Evolutionary conservation across 1,140 invertebrate species (phyloP).

Genomic region (Tetragnatha versicolor): DNA sequence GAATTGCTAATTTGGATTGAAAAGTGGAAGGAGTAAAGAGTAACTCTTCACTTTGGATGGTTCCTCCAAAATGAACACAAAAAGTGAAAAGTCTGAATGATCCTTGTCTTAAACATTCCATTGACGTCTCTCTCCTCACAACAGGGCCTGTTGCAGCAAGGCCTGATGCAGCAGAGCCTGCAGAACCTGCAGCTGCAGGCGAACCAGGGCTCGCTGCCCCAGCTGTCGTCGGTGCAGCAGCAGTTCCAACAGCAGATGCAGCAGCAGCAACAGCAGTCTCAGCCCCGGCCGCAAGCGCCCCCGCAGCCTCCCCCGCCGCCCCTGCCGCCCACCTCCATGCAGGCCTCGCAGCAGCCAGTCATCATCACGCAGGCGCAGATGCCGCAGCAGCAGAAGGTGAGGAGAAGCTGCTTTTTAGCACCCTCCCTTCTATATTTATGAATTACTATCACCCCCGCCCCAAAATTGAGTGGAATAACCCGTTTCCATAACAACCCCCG

Average conservation of each 20-base stretch:
- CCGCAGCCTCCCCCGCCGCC: slow-evolving; percentile 27
- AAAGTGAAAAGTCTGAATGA: too few species aligned
- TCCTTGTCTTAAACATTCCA: too few species aligned
- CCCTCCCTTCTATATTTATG: too few species aligned
- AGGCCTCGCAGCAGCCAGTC: slow-evolving; percentile 31
- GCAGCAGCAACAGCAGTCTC: slow-evolving; percentile 62
- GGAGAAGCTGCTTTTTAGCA: neutral
- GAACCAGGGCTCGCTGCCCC: slow-evolving; percentile 70
- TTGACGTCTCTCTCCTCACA: neutral
- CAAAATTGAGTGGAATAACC: too few species aligned
- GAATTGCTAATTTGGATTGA: too few species aligned
- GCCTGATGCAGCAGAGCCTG: slow-evolving; percentile 61
- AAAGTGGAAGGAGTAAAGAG: too few species aligned
- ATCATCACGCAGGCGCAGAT: slow-evolving; percentile 49
- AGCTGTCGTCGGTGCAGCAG: slow-evolving; percentile 77
- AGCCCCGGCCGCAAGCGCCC: slow-evolving; percentile 47
- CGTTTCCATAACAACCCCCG: too few species aligned
- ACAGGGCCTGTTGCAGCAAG: slow-evolving; percentile 60
- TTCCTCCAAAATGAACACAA: too few species aligned
- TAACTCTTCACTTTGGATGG: too few species aligned
- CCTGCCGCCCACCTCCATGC: slow-evolving; percentile 31
- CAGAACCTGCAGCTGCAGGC: slow-evolving; percentile 70
- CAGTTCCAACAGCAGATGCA: slow-evolving; percentile 64
- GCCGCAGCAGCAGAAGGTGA: slow-evolving; percentile 31
- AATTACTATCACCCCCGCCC: neutral